Evolutionary conservation across 2,113 vertebrate genomes (phyloP), one percentile per base, ranked within the genome.

Genomic region (Halichoerus grypus): DNA sequence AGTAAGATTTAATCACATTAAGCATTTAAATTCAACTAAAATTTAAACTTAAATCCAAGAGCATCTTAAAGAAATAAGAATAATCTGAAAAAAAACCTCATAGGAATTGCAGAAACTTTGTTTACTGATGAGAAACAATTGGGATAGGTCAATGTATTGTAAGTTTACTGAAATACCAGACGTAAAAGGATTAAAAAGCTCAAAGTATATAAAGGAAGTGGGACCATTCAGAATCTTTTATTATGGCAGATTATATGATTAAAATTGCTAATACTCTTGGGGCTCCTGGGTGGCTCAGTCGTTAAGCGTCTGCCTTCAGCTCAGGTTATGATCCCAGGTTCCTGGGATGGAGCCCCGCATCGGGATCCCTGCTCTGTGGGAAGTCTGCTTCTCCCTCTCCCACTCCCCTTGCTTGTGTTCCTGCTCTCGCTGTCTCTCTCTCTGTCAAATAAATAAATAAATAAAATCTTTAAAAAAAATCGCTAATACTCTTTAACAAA

Each of bases 21-120:
- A 95, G 33, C 76, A 94, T 96, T 97, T 98, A 93, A 97, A 97
- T 96, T 97, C 88, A 92, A 94, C 95, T 97, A 95, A 95, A 88
- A 95, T 88, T 97, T 97, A 92, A 93, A 53, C 24, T 93, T 95
- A 95, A 92, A 95, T 92, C 13, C 26, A 93, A 93, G 67, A 67
- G 19, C 24, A 74, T 95, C 72, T 87, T 96, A 86, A 95, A 92
- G 94, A 94, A 93, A 74, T 90, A 94, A 95, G 91, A 95, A 96
- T 83, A 94, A 85, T 67, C 19, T 94, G 49, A 57, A 81, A 69
- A 94, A 94, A 94, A 31, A 19, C 61, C 67, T 95, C 13, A 91
- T 57, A 36, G 67, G 59, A 97, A 97, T 92, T 79, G 2, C 15
- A 94, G 31, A 93, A 65, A 82, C 57, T 91, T 51, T 95, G 53